Evolutionary conservation across 1,140 invertebrate species (phyloP), one percentile per base, ranked within the genome.

Genomic region (Phocides pigmalion): DNA sequence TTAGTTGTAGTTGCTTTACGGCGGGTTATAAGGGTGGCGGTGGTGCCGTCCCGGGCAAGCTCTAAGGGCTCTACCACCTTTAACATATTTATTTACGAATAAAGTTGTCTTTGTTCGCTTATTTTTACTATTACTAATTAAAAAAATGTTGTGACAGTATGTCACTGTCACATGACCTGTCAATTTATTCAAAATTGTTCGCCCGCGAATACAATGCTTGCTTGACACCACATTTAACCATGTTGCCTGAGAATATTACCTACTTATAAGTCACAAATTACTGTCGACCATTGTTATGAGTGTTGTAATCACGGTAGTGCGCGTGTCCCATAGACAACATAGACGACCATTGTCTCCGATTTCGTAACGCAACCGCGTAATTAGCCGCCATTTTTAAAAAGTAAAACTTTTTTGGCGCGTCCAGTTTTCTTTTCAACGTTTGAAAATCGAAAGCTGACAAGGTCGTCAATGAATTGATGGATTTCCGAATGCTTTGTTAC

Each of bases 321-420:
- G 50, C 59, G n/a, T 70, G 64, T 70, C 68, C 64, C 68, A 70
- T 66, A 70, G 68, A 66, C 63, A 28, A 51, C 59, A 54, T 54
- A 54, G 51, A 25, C 28, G 50, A 53, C 50, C 64, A 70, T 70
- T 70, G 68, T 70, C 68, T 70, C 54, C 46, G 46, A 50, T 70
- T 70, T 70, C 64, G 32, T 65, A 70, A 70, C 32, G 25, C 47
- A 28, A 54, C 64, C 62, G 67, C 46, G 49, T 68, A 56, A 56
- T 56, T 56, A 56, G 42, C 44, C 53, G 53, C 51, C 46, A 65
- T 70, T 63, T 63, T 70, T 70, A 70, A 66, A 58, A 59, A 59
- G 54, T 59, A 59, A 59, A 46, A 46, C 53, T 20, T 59, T 47
- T 50, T 59, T 59, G 41, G 41, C 39, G 54, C 54, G 54, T 44